phyloP scores from a whole-genome alignment of 1,140 invertebrate genomes.

The Brachionus koreanus region DNA sequence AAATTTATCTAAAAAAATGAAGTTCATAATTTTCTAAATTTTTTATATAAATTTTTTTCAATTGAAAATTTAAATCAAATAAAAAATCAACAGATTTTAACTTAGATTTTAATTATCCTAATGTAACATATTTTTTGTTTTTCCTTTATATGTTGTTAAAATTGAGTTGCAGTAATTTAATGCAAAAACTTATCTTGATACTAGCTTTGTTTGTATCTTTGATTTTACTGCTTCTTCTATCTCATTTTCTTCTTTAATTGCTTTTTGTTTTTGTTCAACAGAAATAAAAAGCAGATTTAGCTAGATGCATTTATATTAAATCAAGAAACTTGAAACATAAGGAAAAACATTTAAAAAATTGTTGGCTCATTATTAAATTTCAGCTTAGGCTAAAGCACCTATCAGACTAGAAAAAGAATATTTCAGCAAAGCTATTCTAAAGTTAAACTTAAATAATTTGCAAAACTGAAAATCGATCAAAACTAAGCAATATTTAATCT shows the following conservation, averaged over 20 bases:
- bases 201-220: not conserved
- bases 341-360: not conserved
- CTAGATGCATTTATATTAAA: not conserved
- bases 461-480: not conserved
- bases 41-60: too few relatives aligned
- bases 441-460: not conserved
- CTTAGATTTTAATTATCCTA: not conserved
- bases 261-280: not conserved
- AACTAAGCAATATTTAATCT: not conserved
- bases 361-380: not conserved
- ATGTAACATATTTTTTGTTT: not conserved
- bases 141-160: slow-evolving; percentile 10
- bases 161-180: not conserved
- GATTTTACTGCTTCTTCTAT: not conserved
- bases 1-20: too few relatives aligned
- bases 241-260: not conserved
- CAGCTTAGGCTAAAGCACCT: not conserved
- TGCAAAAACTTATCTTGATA: slow-evolving; percentile 37
- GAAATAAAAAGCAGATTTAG: slow-evolving; percentile 8
- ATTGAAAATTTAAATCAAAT: too few relatives aligned
- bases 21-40: too few relatives aligned
- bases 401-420: not conserved
- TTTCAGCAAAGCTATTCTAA: not conserved
- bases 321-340: not conserved
- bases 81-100: not conserved